Percentiles rank a stretch among this genome's conserved stretches.
These are phyloP conservation scores for Tauraco hartlaubi DNA, from an alignment of 2,797 vertebrate species.

Conservation along the genomic window DNA sequence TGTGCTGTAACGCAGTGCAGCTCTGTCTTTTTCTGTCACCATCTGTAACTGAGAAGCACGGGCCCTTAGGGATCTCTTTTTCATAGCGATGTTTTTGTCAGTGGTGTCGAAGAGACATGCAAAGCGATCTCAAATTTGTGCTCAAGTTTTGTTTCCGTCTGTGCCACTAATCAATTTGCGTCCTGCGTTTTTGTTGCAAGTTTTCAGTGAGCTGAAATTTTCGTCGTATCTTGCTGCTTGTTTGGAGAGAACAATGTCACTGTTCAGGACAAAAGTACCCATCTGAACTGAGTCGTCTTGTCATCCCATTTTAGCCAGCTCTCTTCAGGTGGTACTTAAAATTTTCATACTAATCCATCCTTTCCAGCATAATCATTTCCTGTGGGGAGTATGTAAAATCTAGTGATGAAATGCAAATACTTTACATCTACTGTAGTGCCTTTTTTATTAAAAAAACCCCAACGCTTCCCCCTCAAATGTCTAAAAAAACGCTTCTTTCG, in stretches of 20 bases:
- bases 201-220: not conserved
- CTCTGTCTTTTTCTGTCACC: not conserved
- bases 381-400: not conserved
- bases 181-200: not conserved
- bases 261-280: not conserved
- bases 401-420: not conserved
- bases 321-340: not conserved
- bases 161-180: too few relatives aligned
- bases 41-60: too few relatives aligned
- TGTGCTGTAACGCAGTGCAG: not conserved
- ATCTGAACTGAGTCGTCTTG: not conserved
- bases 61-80: not conserved
- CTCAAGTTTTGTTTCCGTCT: not conserved
- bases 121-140: not conserved
- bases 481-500: not conserved
- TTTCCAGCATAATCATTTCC: not conserved
- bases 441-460: not conserved
- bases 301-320: too few relatives aligned
- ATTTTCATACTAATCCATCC: not conserved
- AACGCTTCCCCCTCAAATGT: accelerated
- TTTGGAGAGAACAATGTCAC: not conserved
- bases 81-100: not conserved
- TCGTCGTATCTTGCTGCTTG: accelerated
- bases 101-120: not conserved
- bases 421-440: not conserved